Base-by-base conservation (phyloP, 2,888 invertebrate species). In the Chymomyza procnemis region DNA sequence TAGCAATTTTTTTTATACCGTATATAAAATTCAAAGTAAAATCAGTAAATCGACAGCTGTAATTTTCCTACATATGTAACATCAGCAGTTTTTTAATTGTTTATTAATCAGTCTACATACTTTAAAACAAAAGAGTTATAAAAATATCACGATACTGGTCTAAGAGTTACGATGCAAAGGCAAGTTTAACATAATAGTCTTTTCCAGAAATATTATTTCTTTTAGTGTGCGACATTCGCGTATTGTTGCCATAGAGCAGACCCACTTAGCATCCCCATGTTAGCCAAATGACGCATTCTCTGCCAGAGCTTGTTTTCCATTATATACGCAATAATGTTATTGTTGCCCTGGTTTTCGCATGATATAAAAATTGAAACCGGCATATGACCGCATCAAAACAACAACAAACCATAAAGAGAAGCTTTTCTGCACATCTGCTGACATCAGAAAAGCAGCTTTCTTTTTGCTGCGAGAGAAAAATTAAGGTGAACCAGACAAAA, bases 301-400 rank as follows among this genome's bases (percentile, higher is more conserved):
- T 41, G 2, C 2, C 9, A 12, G 34, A 41, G 34, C 34, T 41
- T 41, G 34, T 41, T 41, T 41, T 41, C 12, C 34, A 3, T 41
- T 41, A 12, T 12, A 14, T 41, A 12, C 34, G 34, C 34, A 0
- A 41, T 41, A 41, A 41, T 21, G 19, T 22, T n/a, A 26, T 34
- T 19, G 55, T 2, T 63, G 54, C 21, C 52, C 58, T 67, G 58
- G 62, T 62, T 62, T 18, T 55, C 1, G 18, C 62, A 69, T 79
- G 75, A 79, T 70, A 73, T 59, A 70, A 67, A 58, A 57, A 52
- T 65, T 67, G 69, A 73, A 70, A 69, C 41, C 59, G 73, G 59
- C 69, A 66, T 63, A 70, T 80, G 48, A 50, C 48, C 48, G 48
- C 48, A 50, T 50, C 16, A 50, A 52, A 19, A 26, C 16, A 61